Base-by-base conservation (phyloP, 2,888 invertebrate genomes). In the Omphaloscelis lunosa region DNA sequence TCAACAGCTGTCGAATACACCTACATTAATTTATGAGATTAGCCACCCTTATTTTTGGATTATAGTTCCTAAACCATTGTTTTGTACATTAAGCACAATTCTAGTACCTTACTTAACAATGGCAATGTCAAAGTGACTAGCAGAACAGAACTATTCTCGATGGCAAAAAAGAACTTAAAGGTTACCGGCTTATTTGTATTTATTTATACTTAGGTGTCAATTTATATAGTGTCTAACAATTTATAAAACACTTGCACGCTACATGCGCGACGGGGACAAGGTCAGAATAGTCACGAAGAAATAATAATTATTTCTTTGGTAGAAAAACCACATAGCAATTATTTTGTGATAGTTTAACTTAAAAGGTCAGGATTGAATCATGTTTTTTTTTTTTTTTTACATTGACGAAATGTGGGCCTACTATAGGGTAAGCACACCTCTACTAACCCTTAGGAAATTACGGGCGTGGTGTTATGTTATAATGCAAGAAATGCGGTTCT, bases 211-310 rank as follows among this genome's bases (percentile, higher is more conserved):
- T 67, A 69, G 66, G 77, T 77, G 76, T 59, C 77, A 85, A 82
- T 81, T 78, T 77, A 85, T n/a, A 85, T 82, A 86, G 71, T 91
- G 92, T 93, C 92, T 91, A 88, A 86, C 90, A 89, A 88, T 84
- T 59, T 71, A 89, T 90, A 90, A 88, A 85, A 88, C 86, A 90
- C 83, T 86, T 82, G 82, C 76, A 84, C 81, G 72, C 83, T 84
- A 85, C 82, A 76, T 75, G 82, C 88, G 88, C 87, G 91, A 90
- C 88, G 84, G 89, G 86, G 83, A 86, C 93, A 93, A 95, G 95
- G 94, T 84, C 91, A 89, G 80, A 80, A 80, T 77, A 89, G 89
- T 93, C 94, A 94, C 93, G 94, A 77, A 69, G 48, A 72, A 62
- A 72, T 82, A 81, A 65, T 65, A 85, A 85, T 65, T 83, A 63